phyloP scores from a whole-genome alignment of 1,140 invertebrate genomes.

The Eriosoma lanigerum region DNA sequence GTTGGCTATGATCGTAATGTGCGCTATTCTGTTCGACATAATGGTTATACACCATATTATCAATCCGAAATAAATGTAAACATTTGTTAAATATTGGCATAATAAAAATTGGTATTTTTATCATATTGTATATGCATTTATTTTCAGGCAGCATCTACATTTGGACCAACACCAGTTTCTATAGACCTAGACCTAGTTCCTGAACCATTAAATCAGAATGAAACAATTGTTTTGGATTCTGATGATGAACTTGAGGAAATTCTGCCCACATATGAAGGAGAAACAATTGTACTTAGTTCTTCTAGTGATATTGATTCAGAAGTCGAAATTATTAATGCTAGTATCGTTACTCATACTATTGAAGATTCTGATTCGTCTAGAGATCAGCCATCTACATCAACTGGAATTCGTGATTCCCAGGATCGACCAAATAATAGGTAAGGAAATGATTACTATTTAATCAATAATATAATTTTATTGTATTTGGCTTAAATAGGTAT shows the following conservation, averaged over 20 bases:
- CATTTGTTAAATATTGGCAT: neutral
- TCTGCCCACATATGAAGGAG: neutral
- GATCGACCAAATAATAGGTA: constrained; percentile 34
- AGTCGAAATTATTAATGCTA: constrained; percentile 15
- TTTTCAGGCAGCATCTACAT: neutral
- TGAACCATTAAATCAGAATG: neutral
- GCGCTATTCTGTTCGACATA: neutral
- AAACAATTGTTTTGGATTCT: constrained; percentile 38
- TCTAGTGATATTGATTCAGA: neutral
- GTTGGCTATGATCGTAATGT: constrained; percentile 30
- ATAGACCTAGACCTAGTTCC: too few relatives aligned
- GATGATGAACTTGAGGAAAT: neutral
- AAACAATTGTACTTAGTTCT: constrained; percentile 13
- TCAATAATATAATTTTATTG: neutral
- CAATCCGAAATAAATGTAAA: neutral
- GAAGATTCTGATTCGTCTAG: neutral
- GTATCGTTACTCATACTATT: neutral
- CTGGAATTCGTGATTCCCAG: constrained; percentile 32
- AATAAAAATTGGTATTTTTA: neutral
- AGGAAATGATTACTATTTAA: neutral
- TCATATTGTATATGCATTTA: neutral
- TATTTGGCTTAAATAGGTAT: constrained; percentile 3
- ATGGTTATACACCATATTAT: too few relatives aligned
- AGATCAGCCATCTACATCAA: constrained; percentile 36
- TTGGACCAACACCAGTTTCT: neutral